Percentiles rank a stretch among this genome's conserved stretches.
Conservation (phyloP, 2,113 vertebrate genomes). For the Hyla sarda region DNA sequence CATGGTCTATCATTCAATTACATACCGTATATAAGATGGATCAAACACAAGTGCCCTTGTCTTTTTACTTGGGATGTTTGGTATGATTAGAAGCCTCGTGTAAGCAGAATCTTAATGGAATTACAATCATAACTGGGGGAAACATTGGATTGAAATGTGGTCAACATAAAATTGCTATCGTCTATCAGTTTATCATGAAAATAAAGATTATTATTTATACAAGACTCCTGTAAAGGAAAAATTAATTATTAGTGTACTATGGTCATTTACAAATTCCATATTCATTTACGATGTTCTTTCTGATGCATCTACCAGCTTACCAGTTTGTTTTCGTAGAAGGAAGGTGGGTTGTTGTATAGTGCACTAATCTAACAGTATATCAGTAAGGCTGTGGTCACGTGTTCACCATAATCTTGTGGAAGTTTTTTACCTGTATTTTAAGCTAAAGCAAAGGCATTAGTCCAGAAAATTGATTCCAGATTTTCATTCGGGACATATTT, state of each 20-base stretch:
- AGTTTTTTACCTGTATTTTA: too few species aligned
- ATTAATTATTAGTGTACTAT: background rate
- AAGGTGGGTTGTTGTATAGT: too few species aligned
- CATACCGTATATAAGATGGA: background rate
- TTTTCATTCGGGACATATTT: too few species aligned
- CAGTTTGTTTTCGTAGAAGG: too few species aligned
- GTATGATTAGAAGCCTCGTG: background rate
- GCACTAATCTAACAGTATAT: too few species aligned
- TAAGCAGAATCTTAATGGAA: background rate
- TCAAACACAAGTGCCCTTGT: constrained; percentile 2
- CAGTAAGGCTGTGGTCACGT: too few species aligned
- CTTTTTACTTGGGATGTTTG: background rate
- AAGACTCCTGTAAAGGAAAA: background rate
- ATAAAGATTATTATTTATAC: background rate
- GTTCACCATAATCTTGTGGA: too few species aligned
- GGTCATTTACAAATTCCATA: background rate
- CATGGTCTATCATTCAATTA: background rate
- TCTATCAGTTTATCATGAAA: background rate
- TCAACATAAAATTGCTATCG: background rate
- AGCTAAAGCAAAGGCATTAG: too few species aligned
- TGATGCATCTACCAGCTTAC: too few species aligned
- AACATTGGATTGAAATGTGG: background rate
- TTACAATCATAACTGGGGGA: background rate
- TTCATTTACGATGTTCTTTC: too few species aligned
- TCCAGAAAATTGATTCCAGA: too few species aligned